Percentiles rank a stretch among this genome's conserved stretches.
These are phyloP conservation scores for Apteryx mantelli DNA, from an alignment of 2,113 vertebrate genomes.

Conservation along the genomic window DNA sequence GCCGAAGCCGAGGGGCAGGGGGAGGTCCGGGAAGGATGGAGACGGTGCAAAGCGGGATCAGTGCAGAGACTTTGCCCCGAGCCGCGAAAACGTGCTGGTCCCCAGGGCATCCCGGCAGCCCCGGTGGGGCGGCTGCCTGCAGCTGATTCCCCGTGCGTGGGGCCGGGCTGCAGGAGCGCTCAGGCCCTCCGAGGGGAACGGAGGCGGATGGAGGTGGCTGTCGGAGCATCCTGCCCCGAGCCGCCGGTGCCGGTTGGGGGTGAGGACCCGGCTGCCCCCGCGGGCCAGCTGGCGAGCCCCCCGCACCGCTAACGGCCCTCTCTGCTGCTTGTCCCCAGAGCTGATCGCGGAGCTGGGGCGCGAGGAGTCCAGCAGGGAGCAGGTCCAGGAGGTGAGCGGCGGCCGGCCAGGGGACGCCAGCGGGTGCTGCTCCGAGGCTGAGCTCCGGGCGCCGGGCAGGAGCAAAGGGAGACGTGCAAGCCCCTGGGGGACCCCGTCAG, in stretches of 20 bases:
- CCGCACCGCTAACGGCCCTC: not conserved
- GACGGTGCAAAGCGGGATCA: accelerated
- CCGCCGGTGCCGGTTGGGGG: not conserved
- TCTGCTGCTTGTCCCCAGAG: not conserved
- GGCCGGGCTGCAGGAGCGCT: not conserved
- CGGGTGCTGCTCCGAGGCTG: not conserved
- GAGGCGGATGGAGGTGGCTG: accelerated
- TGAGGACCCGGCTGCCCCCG: too few species aligned
- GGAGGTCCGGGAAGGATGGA: not conserved
- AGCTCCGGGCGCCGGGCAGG: not conserved
- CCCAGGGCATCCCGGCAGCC: accelerated
- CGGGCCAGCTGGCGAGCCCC: not conserved
- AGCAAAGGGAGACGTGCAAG: not conserved
- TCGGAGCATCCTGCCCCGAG: accelerated
- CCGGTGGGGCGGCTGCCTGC: too few species aligned
- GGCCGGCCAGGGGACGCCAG: not conserved
- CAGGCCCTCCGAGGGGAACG: not conserved
- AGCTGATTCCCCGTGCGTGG: not conserved
- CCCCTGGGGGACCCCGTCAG: too few species aligned
- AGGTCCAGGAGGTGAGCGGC: not conserved
- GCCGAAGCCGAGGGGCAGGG: not conserved
- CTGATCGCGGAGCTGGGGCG: not conserved
- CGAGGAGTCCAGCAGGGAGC: accelerated
- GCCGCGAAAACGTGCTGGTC: too few species aligned
- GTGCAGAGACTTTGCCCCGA: not conserved